These are phyloP conservation scores for Aepyceros melampus DNA, from an alignment of 2,113 vertebrate species.

Conservation along the genomic window DNA sequence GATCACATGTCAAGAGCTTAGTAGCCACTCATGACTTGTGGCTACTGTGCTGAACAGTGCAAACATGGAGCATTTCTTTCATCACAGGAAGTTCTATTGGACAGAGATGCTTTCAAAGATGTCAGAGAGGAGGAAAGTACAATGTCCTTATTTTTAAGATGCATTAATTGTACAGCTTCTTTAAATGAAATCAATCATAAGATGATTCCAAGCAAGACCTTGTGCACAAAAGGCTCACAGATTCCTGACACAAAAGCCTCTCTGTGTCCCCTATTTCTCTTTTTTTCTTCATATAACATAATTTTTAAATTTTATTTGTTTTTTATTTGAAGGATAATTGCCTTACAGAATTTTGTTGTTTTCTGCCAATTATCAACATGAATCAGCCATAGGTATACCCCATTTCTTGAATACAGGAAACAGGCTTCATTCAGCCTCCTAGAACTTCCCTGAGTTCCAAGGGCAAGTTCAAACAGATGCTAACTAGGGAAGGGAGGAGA, in stretches of 20 bases:
- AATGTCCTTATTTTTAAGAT: neutral
- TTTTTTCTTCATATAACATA: neutral
- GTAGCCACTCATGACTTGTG: neutral
- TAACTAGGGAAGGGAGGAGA: neutral
- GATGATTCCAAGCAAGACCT: neutral
- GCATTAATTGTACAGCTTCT: neutral
- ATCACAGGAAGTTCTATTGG: neutral
- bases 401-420: neutral
- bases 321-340: neutral
- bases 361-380: neutral
- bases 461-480: neutral
- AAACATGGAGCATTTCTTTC: neutral
- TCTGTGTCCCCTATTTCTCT: neutral
- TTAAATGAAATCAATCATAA: neutral
- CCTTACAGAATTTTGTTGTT: neutral
- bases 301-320: neutral
- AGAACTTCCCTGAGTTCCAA: neutral
- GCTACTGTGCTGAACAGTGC: neutral
- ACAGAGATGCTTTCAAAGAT: neutral
- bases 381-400: neutral
- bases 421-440: neutral
- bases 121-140: neutral
- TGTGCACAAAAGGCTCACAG: neutral
- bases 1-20: neutral
- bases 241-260: neutral